Evolutionary conservation across 2,888 invertebrate species (phyloP).

Genomic region (Dorcus parallelipipedus): DNA sequence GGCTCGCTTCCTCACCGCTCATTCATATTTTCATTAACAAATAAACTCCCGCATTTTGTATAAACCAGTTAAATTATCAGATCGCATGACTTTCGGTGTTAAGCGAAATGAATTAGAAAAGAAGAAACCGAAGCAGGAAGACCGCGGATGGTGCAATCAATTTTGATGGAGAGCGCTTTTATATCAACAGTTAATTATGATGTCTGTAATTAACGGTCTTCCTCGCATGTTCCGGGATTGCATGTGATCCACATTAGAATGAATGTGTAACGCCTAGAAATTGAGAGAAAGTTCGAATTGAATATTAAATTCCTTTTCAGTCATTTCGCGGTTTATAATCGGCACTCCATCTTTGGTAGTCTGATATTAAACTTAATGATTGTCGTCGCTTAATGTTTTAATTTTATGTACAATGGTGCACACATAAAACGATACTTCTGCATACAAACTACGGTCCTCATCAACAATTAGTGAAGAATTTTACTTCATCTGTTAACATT

Average conservation of each 20-base stretch:
- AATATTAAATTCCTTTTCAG: constrained; percentile 1
- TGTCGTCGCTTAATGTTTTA: neutral
- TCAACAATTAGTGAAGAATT: too few relatives aligned
- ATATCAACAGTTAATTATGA: neutral
- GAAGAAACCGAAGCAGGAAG: neutral
- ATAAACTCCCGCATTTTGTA: too few relatives aligned
- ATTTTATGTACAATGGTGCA: too few relatives aligned
- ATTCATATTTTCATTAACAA: too few relatives aligned
- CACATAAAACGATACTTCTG: too few relatives aligned
- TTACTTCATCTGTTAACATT: too few relatives aligned
- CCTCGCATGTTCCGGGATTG: constrained; percentile 1
- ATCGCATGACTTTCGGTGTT: too few relatives aligned
- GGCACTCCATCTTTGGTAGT: neutral
- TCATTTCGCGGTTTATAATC: neutral
- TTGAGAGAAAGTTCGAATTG: neutral
- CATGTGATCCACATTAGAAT: constrained; percentile 1
- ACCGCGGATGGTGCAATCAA: neutral
- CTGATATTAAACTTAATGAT: neutral
- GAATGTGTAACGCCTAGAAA: constrained; percentile 1
- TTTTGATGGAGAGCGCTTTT: neutral
- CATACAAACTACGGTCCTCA: too few relatives aligned
- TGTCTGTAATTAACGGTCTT: neutral
- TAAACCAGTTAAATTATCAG: too few relatives aligned
- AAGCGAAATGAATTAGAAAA: too few relatives aligned
- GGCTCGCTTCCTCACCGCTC: neutral